Evolutionary conservation across 2,888 invertebrate species (phyloP), one percentile per base, ranked within the genome.

Genomic region (Thelaira solivaga): DNA sequence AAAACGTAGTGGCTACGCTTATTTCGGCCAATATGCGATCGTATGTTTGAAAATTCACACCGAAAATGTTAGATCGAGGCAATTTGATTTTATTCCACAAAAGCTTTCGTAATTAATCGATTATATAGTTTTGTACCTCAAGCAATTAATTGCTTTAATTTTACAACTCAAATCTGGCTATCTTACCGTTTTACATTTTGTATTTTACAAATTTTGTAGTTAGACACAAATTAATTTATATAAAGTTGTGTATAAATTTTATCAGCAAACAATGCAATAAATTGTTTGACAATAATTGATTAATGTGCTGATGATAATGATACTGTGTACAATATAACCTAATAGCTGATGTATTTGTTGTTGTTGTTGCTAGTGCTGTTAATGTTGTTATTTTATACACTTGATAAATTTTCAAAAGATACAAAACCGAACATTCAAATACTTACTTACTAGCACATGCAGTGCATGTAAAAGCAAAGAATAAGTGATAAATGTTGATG

Each of bases 271-370:
- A 74, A 59, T 65, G 78, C 69, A 78, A 74, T 78, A 78, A 74
- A 78, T 78, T 78, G 73, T 69, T 74, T 74, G 74, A 69, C 78
- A 78, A 78, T 78, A 78, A 78, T 74, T 78, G 78, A 78, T 78
- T 74, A 78, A 78, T 78, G 78, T 78, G 69, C 74, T 74, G 64
- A 78, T 61, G 78, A 69, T 74, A 74, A 74, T 78, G 72, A 78
- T 65, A 59, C 41, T 65, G 34, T 74, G 59, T 36, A 67, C 65
- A 65, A 57, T 49, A 41, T 39, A 64, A 71, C 51, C 45, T 55
- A 64, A 31, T 39, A 59, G 57, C 31, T 53, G 57, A 29, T 24
- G 24, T 59, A 11, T 2, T 65, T 57, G 36, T 47, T 59, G 13
- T 36, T 74, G 26, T 39, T 71, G 49, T 57, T 51, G 34, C 16